Evolutionary conservation across 2,888 invertebrate genomes (phyloP), one percentile per base, ranked within the genome.

Genomic region (Stenodema calcarata): DNA sequence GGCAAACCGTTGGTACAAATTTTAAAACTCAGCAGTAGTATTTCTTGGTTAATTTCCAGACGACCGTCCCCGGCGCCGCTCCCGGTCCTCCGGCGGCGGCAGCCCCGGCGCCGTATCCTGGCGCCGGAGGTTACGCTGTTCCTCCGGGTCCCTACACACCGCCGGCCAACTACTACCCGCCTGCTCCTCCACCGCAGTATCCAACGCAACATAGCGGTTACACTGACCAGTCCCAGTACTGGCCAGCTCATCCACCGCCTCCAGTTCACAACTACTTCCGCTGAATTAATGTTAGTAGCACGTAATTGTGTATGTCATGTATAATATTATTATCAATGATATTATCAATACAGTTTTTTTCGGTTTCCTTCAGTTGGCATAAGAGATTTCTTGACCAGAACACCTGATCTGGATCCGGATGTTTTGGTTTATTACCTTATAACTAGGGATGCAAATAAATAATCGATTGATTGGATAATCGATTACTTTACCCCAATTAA

Each of bases 241-340:
- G 86, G 86, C 73, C 80, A 4, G n/a, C 86, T 28, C 86, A 86
- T 27, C 86, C 86, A n/a, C 86, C 86, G 6, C 86, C 86, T n/a
- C 86, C 81, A 27, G 44, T 81, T 70, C 86, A 80, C 47, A 81
- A 76, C 23, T 86, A 73, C 41, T 81, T 81, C 69, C 80, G 81
- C 27, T 73, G 41, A 44, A 73, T 6, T 30, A 11, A 2, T 23
- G 23, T 62, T 62, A 27, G 27, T 62, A 62, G 11, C 23, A 50
- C n/a, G 0, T 50, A 16, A n/a, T 16, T 50, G 4, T 50, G 16
- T 50, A 50, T 50, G 4, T 50, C 44, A 44, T 44, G 44, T 44
- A 44, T 9, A n/a, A 35, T 35, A 35, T 35, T 7, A 35, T 7
- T 2, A 4, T 35, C 35, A 4, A 7, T 35, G 35, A 35, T 7